A percentile compares a stretch with the other conserved stretches of the same genome.
Evolutionary conservation across 2,797 vertebrate genomes (phyloP).

Genomic region (Channa striata): DNA sequence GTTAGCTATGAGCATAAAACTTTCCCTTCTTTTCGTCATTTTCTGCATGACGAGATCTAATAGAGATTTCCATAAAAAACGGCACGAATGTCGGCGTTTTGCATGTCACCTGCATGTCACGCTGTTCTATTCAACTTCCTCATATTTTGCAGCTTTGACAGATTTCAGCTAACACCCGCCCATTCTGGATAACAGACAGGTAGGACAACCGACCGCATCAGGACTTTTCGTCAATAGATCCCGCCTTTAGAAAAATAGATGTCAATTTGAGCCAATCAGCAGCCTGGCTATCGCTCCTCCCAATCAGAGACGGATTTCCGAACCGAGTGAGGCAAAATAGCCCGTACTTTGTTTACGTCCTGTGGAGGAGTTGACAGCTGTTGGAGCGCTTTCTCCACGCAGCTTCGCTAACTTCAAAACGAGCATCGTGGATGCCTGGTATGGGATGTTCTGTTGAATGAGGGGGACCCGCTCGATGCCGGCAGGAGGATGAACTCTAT

Average conservation of each 20-base stretch:
- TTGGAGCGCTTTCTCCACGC: conserved; percentile 17
- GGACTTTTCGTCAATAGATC: rapidly evolving
- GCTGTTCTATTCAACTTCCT: conserved; percentile 78
- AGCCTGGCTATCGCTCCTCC: conserved; percentile 26
- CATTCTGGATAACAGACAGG: conserved; percentile 48
- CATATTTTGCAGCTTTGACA: conserved; percentile 78
- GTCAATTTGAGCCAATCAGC: conserved; percentile 65
- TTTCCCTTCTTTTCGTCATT: background rate
- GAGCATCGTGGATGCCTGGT: conserved; percentile 22
- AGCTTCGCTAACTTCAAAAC: conserved; percentile 25
- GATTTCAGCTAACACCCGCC: conserved; percentile 51
- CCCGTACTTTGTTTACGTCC: conserved; percentile 86
- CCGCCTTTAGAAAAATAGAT: conserved; percentile 48
- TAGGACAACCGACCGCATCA: conserved; percentile 58
- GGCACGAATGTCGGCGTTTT: background rate
- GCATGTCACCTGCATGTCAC: conserved; percentile 74
- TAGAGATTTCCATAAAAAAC: background rate
- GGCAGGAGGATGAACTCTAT: conserved; percentile 87
- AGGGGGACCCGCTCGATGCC: conserved; percentile 73
- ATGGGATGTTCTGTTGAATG: conserved; percentile 81
- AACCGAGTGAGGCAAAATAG: conserved; percentile 71
- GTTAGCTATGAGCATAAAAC: too few species aligned
- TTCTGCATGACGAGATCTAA: background rate
- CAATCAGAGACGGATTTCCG: conserved; percentile 79
- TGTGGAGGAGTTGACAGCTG: conserved; percentile 74